A percentile compares a stretch with the other conserved stretches of the same genome.
Conservation (phyloP, 35 echinoderm and acorn worm genomes). For the Lytechinus pictus region DNA sequence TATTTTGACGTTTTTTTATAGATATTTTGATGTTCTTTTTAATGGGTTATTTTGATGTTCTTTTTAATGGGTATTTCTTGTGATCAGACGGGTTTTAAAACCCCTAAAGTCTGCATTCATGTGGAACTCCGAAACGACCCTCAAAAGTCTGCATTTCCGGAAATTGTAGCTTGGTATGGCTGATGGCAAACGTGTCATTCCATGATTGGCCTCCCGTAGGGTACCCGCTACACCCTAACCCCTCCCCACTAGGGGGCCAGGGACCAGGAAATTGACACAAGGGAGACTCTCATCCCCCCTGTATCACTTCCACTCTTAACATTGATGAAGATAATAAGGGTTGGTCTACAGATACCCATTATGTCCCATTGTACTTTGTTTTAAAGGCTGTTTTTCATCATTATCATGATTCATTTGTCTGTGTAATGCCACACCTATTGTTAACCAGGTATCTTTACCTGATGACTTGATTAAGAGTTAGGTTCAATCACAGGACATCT, state of each 20-base stretch:
- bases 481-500: not conserved
- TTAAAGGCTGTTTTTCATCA: not conserved
- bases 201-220: slow-evolving; percentile 6
- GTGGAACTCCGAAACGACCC: not conserved
- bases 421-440: not conserved
- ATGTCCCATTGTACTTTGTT: not conserved
- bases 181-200: slow-evolving; percentile 21
- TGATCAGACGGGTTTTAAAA: no score
- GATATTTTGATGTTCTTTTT: no score
- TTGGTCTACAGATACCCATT: not conserved
- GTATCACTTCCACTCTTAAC: not conserved
- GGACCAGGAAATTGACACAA: slow-evolving; percentile 12
- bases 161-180: not conserved
- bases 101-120: no score
- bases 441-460: not conserved
- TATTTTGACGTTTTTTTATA: no score
- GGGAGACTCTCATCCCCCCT: not conserved
- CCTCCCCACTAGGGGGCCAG: slow-evolving; percentile 9
- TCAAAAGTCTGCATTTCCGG: slow-evolving; percentile 15
- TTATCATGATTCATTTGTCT: not conserved
- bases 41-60: no score
- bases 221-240: slow-evolving; percentile 24
- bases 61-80: no score
- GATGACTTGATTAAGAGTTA: not conserved
- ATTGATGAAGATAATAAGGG: not conserved